Evolutionary conservation across 2,113 vertebrate species (phyloP).

Genomic region (Campylomormyrus tamandua): DNA sequence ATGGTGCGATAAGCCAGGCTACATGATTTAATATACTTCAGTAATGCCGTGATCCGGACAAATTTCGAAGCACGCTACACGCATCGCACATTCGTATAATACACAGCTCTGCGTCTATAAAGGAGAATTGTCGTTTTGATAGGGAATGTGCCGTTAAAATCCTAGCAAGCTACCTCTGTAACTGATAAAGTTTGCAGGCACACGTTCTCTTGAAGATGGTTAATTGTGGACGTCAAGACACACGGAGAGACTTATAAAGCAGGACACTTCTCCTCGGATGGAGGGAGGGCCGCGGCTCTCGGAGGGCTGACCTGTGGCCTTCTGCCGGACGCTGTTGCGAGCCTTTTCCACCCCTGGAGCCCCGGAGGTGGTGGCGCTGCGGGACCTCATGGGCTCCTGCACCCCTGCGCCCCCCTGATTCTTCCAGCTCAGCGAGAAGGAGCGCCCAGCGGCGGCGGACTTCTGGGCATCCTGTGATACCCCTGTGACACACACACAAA

Average conservation of each 20-base stretch:
- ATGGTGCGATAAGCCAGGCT: background rate
- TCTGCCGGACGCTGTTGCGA: slow-evolving; percentile 84
- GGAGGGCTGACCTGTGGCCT: slow-evolving; percentile 76
- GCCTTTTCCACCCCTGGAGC: slow-evolving; percentile 90
- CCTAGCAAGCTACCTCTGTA: background rate
- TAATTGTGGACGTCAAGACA: background rate
- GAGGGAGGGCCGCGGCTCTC: background rate
- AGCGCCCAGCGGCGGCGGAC: slow-evolving; percentile 71
- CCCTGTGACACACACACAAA: slow-evolving; percentile 52
- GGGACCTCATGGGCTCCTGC: slow-evolving; percentile 88
- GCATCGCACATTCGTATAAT: background rate
- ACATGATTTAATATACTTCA: background rate
- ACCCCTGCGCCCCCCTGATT: slow-evolving; percentile 70
- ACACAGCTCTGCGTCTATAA: background rate
- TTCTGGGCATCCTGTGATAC: slow-evolving; percentile 76
- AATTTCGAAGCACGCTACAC: background rate
- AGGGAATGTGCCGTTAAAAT: background rate
- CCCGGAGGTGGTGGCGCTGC: slow-evolving; percentile 93
- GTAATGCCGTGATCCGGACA: background rate
- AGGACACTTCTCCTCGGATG: background rate
- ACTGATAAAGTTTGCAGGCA: background rate
- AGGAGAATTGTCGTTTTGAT: background rate
- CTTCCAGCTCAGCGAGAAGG: slow-evolving; percentile 93
- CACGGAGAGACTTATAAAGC: background rate
- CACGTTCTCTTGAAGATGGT: background rate